These are phyloP conservation scores for Diploscapter pachys DNA, from an alignment of 1,140 invertebrate genomes.

Conservation along the genomic window DNA sequence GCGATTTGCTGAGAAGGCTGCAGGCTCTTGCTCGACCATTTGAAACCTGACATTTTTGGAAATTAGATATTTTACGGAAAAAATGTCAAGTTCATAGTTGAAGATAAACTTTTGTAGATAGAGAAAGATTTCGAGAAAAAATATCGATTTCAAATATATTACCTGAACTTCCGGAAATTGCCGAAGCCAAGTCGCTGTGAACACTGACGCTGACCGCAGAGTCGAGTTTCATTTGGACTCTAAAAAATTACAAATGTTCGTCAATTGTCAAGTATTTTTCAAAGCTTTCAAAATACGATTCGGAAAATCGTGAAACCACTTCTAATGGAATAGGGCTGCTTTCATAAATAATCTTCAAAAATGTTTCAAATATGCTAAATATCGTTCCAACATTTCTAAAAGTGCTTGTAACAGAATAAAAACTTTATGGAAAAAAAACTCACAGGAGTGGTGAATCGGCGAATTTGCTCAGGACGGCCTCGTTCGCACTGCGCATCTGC, in stretches of 20 bases:
- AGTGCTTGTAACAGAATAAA: not conserved
- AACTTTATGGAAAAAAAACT: conserved; percentile 63
- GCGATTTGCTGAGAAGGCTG: conserved; percentile 18
- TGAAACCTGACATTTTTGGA: not conserved
- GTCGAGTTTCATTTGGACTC: too few species aligned
- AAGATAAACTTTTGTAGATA: not conserved
- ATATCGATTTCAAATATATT: conserved; percentile 26
- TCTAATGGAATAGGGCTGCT: conserved; percentile 71
- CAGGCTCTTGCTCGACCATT: conserved; percentile 12
- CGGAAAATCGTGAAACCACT: conserved; percentile 72
- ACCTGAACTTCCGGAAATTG: too few species aligned
- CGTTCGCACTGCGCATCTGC: conserved; percentile 83
- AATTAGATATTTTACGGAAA: not conserved
- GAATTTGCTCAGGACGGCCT: conserved; percentile 79
- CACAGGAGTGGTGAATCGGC: conserved; percentile 67
- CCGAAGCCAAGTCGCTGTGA: too few species aligned
- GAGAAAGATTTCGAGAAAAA: not conserved
- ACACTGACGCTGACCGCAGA: too few species aligned
- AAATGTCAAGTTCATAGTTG: conserved; percentile 4
- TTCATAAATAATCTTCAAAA: conserved; percentile 57
- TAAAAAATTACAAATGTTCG: too few species aligned
- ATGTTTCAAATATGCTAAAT: conserved; percentile 59
- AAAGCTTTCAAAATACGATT: conserved; percentile 81
- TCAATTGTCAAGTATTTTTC: conserved; percentile 70
- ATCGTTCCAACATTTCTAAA: conserved; percentile 68